Conservation (phyloP, 2,888 invertebrate genomes). For the Lasioglossum morio region DNA sequence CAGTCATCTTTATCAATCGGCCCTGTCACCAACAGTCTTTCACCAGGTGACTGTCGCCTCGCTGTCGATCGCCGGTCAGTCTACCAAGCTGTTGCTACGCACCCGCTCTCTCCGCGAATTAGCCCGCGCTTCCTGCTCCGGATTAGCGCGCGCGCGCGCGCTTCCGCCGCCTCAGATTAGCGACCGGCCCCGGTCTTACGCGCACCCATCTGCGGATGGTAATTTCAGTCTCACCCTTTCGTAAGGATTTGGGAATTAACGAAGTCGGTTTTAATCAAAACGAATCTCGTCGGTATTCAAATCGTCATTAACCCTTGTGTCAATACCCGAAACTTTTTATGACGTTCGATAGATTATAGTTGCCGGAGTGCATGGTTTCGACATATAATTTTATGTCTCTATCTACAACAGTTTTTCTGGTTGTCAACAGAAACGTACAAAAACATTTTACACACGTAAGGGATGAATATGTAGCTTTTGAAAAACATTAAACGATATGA, state of each 20-base stretch:
- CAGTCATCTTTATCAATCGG: constrained; percentile 50
- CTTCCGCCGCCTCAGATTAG: no score
- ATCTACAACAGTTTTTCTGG: no score
- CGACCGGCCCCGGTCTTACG: background rate
- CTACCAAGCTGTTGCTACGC: background rate
- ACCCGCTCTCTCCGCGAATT: background rate
- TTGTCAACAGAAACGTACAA: no score
- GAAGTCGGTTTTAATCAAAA: background rate
- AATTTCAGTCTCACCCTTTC: background rate
- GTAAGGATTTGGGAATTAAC: background rate
- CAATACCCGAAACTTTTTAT: no score
- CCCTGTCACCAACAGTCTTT: constrained; percentile 5
- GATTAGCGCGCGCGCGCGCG: background rate
- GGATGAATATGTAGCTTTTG: no score
- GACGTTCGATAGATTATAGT: no score
- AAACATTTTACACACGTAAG: no score
- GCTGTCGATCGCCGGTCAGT: background rate
- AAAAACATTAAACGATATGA: no score
- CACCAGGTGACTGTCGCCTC: constrained; percentile 4
- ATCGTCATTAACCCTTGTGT: background rate
- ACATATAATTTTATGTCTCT: no score
- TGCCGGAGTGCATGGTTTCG: no score
- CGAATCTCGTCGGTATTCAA: background rate
- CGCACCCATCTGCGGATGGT: background rate
- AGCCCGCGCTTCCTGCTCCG: background rate